Conservation (phyloP, 2,888 invertebrate species). For the Cerceris ruficornis region DNA sequence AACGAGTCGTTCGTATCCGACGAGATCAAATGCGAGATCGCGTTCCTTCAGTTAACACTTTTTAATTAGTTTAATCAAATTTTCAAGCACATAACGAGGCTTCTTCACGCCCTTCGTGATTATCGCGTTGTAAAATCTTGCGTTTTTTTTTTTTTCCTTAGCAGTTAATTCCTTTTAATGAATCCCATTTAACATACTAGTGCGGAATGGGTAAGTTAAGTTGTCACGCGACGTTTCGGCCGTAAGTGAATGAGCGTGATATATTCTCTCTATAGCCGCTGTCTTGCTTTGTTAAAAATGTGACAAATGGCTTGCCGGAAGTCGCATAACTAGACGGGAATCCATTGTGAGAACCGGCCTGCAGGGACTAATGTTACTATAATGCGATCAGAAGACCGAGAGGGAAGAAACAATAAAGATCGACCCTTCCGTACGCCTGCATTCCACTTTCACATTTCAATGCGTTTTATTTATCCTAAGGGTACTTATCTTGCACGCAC, state of each 20-base stretch:
- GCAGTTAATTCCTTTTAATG: slow-evolving; percentile 37
- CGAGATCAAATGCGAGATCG: not conserved
- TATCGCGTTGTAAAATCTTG: slow-evolving; percentile 37
- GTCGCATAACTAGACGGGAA: slow-evolving; percentile 17
- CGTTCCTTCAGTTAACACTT: not conserved
- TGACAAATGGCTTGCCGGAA: not conserved
- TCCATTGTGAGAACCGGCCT: not conserved
- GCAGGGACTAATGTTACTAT: not conserved
- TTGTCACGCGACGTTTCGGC: slow-evolving; percentile 41
- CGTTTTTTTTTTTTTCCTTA: slow-evolving; percentile 28
- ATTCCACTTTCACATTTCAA: not conserved
- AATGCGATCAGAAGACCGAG: slow-evolving; percentile 8
- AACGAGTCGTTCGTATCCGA: not conserved
- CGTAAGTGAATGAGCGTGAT: slow-evolving; percentile 29
- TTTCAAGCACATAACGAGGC: not conserved
- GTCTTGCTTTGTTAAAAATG: slow-evolving; percentile 42
- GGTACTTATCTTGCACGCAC: not conserved
- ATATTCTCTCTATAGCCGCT: slow-evolving; percentile 31
- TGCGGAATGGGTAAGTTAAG: slow-evolving; percentile 32
- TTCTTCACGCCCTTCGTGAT: slow-evolving; percentile 30
- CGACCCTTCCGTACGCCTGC: not conserved
- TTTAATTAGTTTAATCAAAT: slow-evolving; percentile 49
- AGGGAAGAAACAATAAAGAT: not conserved
- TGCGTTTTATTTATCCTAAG: not conserved
- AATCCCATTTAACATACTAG: slow-evolving; percentile 35